Conservation (phyloP, 2,113 vertebrate species). For the Chunga burmeisteri region DNA sequence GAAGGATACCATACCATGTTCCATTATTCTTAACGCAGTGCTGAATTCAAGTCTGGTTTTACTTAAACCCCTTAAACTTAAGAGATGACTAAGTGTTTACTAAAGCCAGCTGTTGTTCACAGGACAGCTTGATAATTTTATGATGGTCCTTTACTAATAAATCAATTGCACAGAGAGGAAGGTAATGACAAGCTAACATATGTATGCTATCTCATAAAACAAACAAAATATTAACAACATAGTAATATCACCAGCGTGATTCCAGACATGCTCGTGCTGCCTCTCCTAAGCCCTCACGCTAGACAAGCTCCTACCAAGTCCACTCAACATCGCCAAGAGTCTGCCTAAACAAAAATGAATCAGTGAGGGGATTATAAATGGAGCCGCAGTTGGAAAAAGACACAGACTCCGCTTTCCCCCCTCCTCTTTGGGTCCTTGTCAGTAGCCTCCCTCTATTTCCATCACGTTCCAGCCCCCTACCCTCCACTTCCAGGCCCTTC, state of each 20-base stretch:
- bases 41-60: slow-evolving; percentile 63
- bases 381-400: not conserved
- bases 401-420: not conserved
- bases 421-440: not conserved
- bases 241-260: not conserved
- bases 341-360: not conserved
- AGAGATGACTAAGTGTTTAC: slow-evolving; percentile 43
- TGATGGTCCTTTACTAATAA: slow-evolving; percentile 29
- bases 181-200: slow-evolving; percentile 35
- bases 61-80: slow-evolving; percentile 24
- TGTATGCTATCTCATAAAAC: slow-evolving; percentile 16
- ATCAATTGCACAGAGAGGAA: not conserved
- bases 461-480: not conserved
- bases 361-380: not conserved
- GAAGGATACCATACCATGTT: not conserved
- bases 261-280: not conserved
- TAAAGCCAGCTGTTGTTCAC: slow-evolving; percentile 58
- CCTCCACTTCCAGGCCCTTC: not conserved
- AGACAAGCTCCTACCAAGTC: not conserved
- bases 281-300: not conserved
- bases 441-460: not conserved
- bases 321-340: not conserved
- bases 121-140: slow-evolving; percentile 35
- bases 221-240: slow-evolving; percentile 28
- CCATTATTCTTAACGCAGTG: not conserved